phyloP scores from a whole-genome alignment of 2,888 invertebrate genomes.

The Sphinx pinastri region DNA sequence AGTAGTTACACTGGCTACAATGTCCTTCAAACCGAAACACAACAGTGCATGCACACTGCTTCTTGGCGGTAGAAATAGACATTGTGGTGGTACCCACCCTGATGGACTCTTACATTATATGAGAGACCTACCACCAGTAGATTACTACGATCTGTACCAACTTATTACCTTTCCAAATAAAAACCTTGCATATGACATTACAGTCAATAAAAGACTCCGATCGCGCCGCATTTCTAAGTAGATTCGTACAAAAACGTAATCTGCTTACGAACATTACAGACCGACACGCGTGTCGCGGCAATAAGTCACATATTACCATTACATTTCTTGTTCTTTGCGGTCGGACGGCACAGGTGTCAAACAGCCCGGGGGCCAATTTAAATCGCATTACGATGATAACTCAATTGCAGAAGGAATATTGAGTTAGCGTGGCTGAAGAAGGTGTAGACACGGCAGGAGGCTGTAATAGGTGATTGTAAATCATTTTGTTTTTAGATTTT shows the following conservation, averaged over 20 bases:
- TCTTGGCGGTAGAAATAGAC: too few relatives aligned
- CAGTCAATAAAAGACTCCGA: background rate
- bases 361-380: conserved; percentile 70
- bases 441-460: background rate
- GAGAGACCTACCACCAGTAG: too few relatives aligned
- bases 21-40: too few relatives aligned
- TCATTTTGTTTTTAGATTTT: too few relatives aligned
- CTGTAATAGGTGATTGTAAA: background rate
- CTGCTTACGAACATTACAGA: conserved; percentile 56
- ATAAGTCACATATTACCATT: conserved; percentile 59
- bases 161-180: too few relatives aligned
- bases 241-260: conserved; percentile 59
- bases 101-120: too few relatives aligned
- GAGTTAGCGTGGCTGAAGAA: conserved; percentile 6
- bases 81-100: too few relatives aligned
- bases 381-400: conserved; percentile 80
- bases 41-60: too few relatives aligned
- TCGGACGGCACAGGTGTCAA: conserved; percentile 62
- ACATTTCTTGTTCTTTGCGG: conserved; percentile 50
- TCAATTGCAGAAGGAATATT: conserved; percentile 60
- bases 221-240: conserved; percentile 12
- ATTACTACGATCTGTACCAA: too few relatives aligned
- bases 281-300: conserved; percentile 55
- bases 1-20: too few relatives aligned
- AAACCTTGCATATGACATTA: background rate